Conservation (phyloP, 1,140 invertebrate genomes). For the Phocides pigmalion region DNA sequence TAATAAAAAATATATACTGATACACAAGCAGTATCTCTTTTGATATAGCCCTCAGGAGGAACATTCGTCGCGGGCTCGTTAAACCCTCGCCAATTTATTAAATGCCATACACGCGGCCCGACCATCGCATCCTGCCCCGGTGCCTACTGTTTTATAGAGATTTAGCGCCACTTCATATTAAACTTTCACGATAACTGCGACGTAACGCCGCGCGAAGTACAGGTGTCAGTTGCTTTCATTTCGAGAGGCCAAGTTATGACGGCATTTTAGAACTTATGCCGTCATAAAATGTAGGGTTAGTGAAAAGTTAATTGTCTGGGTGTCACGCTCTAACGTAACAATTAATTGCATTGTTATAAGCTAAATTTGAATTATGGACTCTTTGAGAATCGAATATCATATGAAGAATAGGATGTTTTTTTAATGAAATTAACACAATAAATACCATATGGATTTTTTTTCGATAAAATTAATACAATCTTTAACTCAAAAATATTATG, state of each 20-base stretch:
- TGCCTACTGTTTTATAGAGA: slow-evolving; percentile 37
- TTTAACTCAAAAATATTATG: no score
- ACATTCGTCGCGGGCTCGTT: slow-evolving; percentile 48
- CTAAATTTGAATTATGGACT: no score
- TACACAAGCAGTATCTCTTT: neutral
- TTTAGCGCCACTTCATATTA: slow-evolving; percentile 37
- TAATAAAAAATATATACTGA: no score
- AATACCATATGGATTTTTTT: no score
- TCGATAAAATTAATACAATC: no score
- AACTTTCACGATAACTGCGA: slow-evolving; percentile 28
- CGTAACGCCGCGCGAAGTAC: slow-evolving; percentile 10
- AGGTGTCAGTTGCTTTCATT: slow-evolving; percentile 20
- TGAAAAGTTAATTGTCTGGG: neutral
- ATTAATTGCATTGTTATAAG: no score
- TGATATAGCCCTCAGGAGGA: slow-evolving; percentile 45
- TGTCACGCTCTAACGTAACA: no score
- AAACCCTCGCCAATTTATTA: slow-evolving; percentile 50
- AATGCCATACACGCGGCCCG: slow-evolving; percentile 42
- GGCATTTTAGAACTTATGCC: slow-evolving; percentile 4
- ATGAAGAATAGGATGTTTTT: no score
- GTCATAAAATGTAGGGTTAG: slow-evolving; percentile 7
- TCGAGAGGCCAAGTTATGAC: neutral
- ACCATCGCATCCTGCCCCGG: neutral
- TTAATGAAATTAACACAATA: no score
- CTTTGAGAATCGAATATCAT: no score